Percentiles rank a stretch among this genome's conserved stretches.
phyloP scores from a whole-genome alignment of 2,888 invertebrate genomes.

The Spodoptera exigua region DNA sequence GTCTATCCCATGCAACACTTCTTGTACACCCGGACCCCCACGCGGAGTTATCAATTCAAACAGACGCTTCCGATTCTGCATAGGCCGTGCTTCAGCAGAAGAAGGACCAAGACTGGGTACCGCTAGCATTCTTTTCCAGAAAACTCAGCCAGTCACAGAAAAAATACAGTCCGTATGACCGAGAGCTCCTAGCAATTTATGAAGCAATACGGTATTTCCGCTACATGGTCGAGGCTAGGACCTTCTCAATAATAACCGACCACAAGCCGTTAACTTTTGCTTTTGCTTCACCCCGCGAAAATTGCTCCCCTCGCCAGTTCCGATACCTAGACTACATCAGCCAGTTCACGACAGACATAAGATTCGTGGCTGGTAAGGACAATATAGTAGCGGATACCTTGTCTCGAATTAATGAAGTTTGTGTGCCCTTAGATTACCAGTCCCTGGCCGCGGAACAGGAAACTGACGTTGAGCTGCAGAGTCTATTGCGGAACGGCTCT shows the following conservation, averaged over 20 bases:
- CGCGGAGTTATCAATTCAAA: constrained; percentile 60
- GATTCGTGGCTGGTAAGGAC: not conserved
- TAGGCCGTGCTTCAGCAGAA: constrained; percentile 72
- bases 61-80: constrained; percentile 72
- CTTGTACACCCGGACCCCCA: constrained; percentile 63
- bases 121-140: constrained; percentile 70
- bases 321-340: constrained; percentile 1
- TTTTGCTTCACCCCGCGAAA: not conserved
- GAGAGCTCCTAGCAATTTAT: constrained; percentile 71
- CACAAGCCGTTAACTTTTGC: constrained; percentile 1
- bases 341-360: not conserved
- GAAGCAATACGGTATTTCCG: constrained; percentile 67
- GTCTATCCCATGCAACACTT: constrained; percentile 59
- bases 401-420: not conserved
- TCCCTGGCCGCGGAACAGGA: not conserved
- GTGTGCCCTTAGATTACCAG: not conserved
- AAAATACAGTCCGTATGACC: constrained; percentile 70
- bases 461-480: not conserved
- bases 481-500: not conserved
- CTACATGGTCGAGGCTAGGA: constrained; percentile 67
- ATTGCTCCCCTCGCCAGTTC: constrained; percentile 7
- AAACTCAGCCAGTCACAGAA: constrained; percentile 63
- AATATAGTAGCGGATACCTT: constrained; percentile 3
- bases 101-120: constrained; percentile 58
- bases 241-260: not conserved